A percentile compares a stretch with the other conserved stretches of the same genome.
Conservation (phyloP, 2,888 invertebrate species). For the Nebria salina region DNA sequence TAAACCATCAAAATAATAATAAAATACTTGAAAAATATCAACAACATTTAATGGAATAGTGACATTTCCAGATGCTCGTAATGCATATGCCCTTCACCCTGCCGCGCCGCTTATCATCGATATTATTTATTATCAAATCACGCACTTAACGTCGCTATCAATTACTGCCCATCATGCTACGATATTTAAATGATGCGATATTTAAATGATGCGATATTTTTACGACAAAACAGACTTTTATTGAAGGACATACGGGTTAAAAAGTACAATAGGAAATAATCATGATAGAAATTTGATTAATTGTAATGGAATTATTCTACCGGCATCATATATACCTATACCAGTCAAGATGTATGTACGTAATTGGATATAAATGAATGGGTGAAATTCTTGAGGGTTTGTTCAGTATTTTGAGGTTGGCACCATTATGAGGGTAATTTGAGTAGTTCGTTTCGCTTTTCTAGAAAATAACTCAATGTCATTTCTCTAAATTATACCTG, state of each 20-base stretch:
- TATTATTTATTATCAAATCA: background rate
- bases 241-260: conserved; percentile 22
- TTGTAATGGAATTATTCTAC: conserved; percentile 20
- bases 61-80: conserved; percentile 31
- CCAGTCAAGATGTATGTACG: conserved; percentile 6
- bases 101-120: background rate
- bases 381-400: conserved; percentile 15
- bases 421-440: conserved; percentile 5
- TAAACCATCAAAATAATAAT: background rate
- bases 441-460: background rate
- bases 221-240: background rate
- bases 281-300: conserved; percentile 31
- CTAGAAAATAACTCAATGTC: background rate
- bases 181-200: conserved; percentile 1
- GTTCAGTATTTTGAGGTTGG: conserved; percentile 15
- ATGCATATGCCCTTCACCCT: conserved; percentile 15
- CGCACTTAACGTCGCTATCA: background rate
- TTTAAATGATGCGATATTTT: conserved; percentile 4
- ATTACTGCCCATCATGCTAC: conserved; percentile 6
- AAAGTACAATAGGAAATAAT: conserved; percentile 17
- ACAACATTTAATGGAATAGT: conserved; percentile 30
- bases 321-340: conserved; percentile 14
- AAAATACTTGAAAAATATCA: background rate
- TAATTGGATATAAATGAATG: conserved; percentile 29
- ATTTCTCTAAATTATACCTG: background rate